phyloP scores from a whole-genome alignment of 2,113 vertebrate genomes.

The Lophochroa leadbeateri region DNA sequence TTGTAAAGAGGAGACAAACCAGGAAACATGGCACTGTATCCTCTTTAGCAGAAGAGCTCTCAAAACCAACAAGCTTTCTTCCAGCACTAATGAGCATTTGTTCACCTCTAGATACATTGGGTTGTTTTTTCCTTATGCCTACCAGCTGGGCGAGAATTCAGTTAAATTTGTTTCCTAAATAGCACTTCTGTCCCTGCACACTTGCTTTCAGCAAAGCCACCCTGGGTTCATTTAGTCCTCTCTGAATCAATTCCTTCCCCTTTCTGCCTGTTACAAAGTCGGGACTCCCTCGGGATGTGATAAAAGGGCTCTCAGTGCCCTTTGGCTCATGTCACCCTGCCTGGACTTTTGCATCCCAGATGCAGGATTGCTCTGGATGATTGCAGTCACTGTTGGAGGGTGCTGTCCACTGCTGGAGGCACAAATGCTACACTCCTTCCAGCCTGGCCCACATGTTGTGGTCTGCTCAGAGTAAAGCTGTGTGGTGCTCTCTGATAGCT shows the following conservation, averaged over 20 bases:
- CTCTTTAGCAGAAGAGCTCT: not conserved
- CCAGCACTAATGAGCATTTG: not conserved
- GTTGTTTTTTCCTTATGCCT: not conserved
- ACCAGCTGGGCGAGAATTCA: not conserved
- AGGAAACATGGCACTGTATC: not conserved
- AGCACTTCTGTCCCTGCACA: not conserved
- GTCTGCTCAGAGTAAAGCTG: not conserved
- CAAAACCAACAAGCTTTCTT: not conserved
- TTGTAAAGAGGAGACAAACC: not conserved
- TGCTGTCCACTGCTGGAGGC: not conserved
- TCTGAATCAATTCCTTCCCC: not conserved
- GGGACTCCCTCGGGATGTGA: not conserved
- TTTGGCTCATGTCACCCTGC: fast-evolving
- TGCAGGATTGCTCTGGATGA: not conserved
- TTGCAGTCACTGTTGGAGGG: not conserved
- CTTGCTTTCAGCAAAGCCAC: not conserved
- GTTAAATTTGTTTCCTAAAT: not conserved
- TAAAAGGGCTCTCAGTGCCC: not conserved
- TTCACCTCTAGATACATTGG: not conserved
- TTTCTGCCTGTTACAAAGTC: not conserved
- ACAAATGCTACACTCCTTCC: not conserved
- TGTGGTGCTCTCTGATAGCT: not conserved
- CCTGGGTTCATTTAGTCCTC: not conserved
- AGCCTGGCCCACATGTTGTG: fast-evolving
- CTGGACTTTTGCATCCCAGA: not conserved